A percentile compares a stretch with the other conserved stretches of the same genome.
Conservation (phyloP, 2,797 vertebrate species). For the Falco columbarius region DNA sequence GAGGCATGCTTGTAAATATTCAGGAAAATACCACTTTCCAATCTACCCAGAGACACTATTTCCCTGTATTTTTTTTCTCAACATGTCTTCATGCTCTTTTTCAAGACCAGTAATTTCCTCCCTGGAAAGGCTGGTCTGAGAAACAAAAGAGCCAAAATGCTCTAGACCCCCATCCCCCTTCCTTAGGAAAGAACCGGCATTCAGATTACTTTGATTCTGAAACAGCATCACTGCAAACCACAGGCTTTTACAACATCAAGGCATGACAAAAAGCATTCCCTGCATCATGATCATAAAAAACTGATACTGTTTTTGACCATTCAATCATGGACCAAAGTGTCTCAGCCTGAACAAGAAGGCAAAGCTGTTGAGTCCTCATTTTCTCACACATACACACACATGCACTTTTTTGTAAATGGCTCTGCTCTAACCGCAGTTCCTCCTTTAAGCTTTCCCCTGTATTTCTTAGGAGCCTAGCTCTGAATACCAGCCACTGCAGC, state of each 20-base stretch:
- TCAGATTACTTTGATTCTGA: not conserved
- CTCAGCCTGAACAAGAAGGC: not conserved
- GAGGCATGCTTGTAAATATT: not conserved
- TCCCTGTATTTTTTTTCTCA: not conserved
- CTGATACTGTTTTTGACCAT: not conserved
- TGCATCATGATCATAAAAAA: not conserved
- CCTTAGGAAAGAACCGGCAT: not conserved
- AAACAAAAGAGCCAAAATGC: not conserved
- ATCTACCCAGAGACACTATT: not conserved
- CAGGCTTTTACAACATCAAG: not conserved
- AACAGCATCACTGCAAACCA: not conserved
- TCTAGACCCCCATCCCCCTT: not conserved
- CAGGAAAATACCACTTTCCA: not conserved
- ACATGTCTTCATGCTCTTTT: not conserved
- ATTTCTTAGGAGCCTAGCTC: not conserved
- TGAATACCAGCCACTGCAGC: not conserved
- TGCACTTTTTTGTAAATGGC: not conserved
- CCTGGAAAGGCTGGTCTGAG: not conserved
- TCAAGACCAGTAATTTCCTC: not conserved
- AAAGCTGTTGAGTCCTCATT: not conserved
- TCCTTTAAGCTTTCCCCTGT: not conserved
- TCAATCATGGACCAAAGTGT: not conserved
- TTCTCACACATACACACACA: not conserved
- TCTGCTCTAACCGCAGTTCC: constrained; percentile 19
- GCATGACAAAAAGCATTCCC: not conserved